These are phyloP conservation scores for Drosophila obscura DNA, from an alignment of 1,140 invertebrate species.

Conservation along the genomic window DNA sequence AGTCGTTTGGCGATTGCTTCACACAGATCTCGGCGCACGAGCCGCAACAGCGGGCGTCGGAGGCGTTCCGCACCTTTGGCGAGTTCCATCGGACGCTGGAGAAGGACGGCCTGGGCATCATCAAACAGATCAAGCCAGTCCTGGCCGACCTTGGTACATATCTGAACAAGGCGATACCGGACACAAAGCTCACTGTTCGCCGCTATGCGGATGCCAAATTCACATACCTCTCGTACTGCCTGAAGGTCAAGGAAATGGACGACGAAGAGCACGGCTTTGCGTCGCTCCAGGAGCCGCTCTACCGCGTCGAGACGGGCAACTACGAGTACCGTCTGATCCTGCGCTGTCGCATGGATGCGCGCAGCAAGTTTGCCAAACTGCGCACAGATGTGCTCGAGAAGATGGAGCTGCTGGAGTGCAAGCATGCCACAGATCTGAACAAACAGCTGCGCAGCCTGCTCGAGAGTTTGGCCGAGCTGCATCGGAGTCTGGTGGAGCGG, in stretches of 20 bases:
- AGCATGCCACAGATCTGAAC: constrained; percentile 97
- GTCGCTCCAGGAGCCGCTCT: constrained; percentile 97
- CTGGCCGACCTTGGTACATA: constrained; percentile 97
- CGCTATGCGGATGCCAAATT: constrained; percentile 99
- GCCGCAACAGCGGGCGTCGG: constrained; percentile 96
- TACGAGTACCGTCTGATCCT: constrained; percentile 98
- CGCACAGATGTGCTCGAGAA: constrained; percentile 98
- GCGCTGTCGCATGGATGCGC: constrained; percentile 96
- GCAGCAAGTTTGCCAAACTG: constrained; percentile 94
- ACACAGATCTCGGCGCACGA: constrained; percentile 97
- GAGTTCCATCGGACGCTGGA: constrained; percentile 97
- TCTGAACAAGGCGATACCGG: constrained; percentile 98
- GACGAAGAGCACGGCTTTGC: constrained; percentile 98
- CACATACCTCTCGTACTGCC: constrained; percentile 98
- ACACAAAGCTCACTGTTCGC: constrained; percentile 97
- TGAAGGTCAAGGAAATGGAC: constrained; percentile 99
- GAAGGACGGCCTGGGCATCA: constrained; percentile 94
- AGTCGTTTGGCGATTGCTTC: constrained; percentile 97
- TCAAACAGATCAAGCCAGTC: constrained; percentile 96
- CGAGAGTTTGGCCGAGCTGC: constrained; percentile 91
- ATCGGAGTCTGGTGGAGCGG: constrained; percentile 87
- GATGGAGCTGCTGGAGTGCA: constrained; percentile 97
- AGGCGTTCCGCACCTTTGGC: constrained; percentile 97
- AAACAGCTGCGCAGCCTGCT: constrained; percentile 92
- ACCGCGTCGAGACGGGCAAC: constrained; percentile 99